These are phyloP conservation scores for Hycleus cichorii DNA, from an alignment of 1,140 invertebrate genomes.

Conservation along the genomic window DNA sequence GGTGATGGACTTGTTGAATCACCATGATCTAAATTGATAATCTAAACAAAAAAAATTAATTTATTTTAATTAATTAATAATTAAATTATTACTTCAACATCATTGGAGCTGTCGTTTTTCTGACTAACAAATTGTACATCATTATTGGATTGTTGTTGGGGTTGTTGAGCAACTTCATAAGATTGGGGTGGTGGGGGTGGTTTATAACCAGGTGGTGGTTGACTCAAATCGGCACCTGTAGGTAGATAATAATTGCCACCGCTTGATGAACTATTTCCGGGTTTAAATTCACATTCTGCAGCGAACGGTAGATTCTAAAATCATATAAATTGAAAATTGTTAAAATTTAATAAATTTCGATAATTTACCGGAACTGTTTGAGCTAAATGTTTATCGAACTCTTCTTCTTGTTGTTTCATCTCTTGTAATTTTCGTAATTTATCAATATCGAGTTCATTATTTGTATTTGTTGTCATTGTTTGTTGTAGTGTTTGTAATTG, in stretches of 20 bases:
- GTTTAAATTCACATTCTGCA: constrained; percentile 59
- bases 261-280: constrained; percentile 35
- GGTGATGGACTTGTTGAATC: constrained; percentile 53
- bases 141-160: constrained; percentile 21
- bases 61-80: neutral
- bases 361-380: constrained; percentile 54
- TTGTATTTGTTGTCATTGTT: constrained; percentile 35
- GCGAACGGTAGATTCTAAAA: constrained; percentile 58
- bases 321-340: constrained; percentile 9
- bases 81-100: constrained; percentile 40
- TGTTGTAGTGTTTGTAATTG: constrained; percentile 60
- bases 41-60: constrained; percentile 33
- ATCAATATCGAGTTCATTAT: constrained; percentile 58
- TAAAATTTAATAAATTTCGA: neutral
- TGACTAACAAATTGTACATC: constrained; percentile 47
- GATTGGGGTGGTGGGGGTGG: constrained; percentile 16
- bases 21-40: constrained; percentile 48
- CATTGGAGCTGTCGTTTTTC: constrained; percentile 33
- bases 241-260: constrained; percentile 25
- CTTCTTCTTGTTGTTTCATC: constrained; percentile 68
- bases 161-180: constrained; percentile 14
- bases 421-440: constrained; percentile 61
- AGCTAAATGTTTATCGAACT: constrained; percentile 71
- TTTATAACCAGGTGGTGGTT: constrained; percentile 50
- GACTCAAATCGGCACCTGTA: constrained; percentile 44